phyloP scores from a whole-genome alignment of 2,113 vertebrate species.

The Hippopotamus amphibius region DNA sequence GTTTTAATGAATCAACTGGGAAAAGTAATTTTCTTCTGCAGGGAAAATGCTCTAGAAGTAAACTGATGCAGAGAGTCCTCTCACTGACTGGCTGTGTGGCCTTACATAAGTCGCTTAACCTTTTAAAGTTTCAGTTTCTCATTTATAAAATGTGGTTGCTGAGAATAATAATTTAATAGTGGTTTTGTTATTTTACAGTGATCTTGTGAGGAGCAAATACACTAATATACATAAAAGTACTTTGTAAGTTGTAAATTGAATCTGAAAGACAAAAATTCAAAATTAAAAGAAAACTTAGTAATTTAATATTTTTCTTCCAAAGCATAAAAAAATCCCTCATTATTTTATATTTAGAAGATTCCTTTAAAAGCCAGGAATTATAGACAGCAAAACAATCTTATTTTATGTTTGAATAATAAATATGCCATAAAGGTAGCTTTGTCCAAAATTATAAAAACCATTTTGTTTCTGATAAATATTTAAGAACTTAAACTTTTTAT shows the following conservation, averaged over 20 bases:
- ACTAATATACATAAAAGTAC: constrained; percentile 14
- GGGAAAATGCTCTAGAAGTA: not conserved
- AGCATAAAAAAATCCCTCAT: constrained; percentile 11
- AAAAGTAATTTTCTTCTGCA: constrained; percentile 48
- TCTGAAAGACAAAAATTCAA: constrained; percentile 52
- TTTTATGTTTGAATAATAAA: constrained; percentile 48
- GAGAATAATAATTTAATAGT: not conserved
- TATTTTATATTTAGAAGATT: constrained; percentile 51
- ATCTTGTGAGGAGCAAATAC: constrained; percentile 16
- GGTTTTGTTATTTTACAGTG: constrained; percentile 3
- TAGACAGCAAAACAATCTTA: constrained; percentile 8
- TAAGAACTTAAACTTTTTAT: constrained; percentile 49
- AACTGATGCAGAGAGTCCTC: not conserved
- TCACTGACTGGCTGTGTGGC: not conserved
- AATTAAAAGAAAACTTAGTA: constrained; percentile 51
- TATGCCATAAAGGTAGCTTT: not conserved
- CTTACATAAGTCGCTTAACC: not conserved
- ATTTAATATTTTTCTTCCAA: constrained; percentile 32
- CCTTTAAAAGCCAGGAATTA: constrained; percentile 46
- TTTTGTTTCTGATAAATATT: constrained; percentile 49
- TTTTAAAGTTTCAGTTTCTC: constrained; percentile 48
- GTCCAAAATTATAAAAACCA: not conserved
- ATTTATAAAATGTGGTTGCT: constrained; percentile 44
- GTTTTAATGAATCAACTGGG: constrained; percentile 15
- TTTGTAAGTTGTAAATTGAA: constrained; percentile 39